A percentile compares a stretch with the other conserved stretches of the same genome.
These are phyloP conservation scores for Megalops atlanticus DNA, from an alignment of 2,113 vertebrate species.

Conservation along the genomic window DNA sequence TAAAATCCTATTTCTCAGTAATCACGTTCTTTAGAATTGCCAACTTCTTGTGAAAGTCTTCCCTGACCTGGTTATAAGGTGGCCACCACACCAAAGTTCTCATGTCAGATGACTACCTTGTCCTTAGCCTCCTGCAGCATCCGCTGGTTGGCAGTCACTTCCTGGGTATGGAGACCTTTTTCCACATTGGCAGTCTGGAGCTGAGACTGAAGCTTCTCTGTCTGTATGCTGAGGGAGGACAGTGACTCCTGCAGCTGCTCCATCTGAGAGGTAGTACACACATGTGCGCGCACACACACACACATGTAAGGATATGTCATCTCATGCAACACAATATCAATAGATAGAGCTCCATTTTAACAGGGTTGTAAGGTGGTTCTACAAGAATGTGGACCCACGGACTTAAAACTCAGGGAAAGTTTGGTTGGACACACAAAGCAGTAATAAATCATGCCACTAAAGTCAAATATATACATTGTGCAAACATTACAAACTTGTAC, in stretches of 20 bases:
- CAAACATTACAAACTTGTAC: no score
- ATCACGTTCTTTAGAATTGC: not conserved
- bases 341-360: no score
- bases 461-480: no score
- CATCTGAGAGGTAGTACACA: slow-evolving; percentile 50
- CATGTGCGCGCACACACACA: not conserved
- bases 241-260: slow-evolving; percentile 55
- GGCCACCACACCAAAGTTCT: not conserved
- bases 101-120: slow-evolving; percentile 50
- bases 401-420: no score
- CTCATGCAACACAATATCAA: no score
- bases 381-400: no score
- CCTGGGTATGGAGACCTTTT: slow-evolving; percentile 50
- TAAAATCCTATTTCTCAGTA: no score
- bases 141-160: slow-evolving; percentile 48
- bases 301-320: no score
- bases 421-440: no score
- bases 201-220: slow-evolving; percentile 60
- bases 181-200: slow-evolving; percentile 53
- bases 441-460: no score
- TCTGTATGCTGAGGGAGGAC: slow-evolving; percentile 49
- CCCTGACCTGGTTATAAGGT: not conserved
- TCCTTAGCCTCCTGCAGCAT: slow-evolving; percentile 56
- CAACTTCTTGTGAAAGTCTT: not conserved
- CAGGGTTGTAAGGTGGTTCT: no score